Evolutionary conservation across 2,797 vertebrate species (phyloP).

Genomic region (Parauchenoglanis punctatus): DNA sequence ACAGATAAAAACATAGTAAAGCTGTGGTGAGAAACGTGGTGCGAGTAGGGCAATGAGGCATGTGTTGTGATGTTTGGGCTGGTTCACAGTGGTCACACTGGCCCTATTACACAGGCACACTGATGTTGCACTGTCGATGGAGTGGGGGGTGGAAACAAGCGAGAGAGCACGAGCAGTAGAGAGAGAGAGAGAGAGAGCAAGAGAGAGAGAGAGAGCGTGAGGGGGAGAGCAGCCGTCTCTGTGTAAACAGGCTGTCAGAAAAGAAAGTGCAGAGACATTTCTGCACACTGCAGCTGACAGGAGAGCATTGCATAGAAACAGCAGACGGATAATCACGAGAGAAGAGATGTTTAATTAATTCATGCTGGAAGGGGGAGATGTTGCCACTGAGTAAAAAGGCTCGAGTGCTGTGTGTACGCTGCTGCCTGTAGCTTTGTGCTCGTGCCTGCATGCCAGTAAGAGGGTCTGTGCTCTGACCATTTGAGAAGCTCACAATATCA

Average conservation of each 20-base stretch:
- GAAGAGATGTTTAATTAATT: constrained; percentile 72
- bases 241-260: constrained; percentile 66
- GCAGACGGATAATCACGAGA: constrained; percentile 51
- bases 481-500: constrained; percentile 41
- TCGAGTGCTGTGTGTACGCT: constrained; percentile 61
- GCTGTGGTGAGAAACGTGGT: constrained; percentile 8
- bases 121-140: constrained; percentile 60
- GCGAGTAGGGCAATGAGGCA: constrained; percentile 22
- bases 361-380: constrained; percentile 74
- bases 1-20: neutral
- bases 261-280: constrained; percentile 63
- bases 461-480: constrained; percentile 19
- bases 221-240: constrained; percentile 45
- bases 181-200: constrained; percentile 21
- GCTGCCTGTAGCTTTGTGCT: constrained; percentile 56
- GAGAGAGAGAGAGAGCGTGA: constrained; percentile 22
- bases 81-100: constrained; percentile 51
- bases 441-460: constrained; percentile 50
- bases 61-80: constrained; percentile 48
- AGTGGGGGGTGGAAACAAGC: constrained; percentile 35
- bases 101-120: constrained; percentile 52
- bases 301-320: constrained; percentile 39
- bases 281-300: constrained; percentile 35
- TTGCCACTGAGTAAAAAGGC: constrained; percentile 63
- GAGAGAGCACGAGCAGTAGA: constrained; percentile 28